Base-by-base conservation (phyloP, 1,140 invertebrate species). In the Drosophila rufa region DNA sequence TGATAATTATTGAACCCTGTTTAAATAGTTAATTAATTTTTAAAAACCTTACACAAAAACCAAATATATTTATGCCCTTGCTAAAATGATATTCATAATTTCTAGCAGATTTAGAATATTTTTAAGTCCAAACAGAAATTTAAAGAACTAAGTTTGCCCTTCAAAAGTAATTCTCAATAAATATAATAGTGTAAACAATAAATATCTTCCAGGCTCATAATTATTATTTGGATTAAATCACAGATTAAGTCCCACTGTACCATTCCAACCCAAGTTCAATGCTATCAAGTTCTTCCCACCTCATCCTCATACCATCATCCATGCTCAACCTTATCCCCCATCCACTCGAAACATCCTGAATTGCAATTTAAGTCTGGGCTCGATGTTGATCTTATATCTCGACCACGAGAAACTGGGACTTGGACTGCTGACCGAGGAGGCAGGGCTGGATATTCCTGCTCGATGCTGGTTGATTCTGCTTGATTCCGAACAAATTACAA, bases 401-500 rank as follows among this genome's bases (percentile, higher is more conserved):
- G 69, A n/a, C 57, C 57, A 38, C 46, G 30, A 43, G 30, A 43
- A 53, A 77, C 71, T 75, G 60, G 40, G 60, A 55, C 58, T 56
- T 19, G 43, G 68, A 65, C 67, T 68, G 53, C 45, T 50, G 62
- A 50, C 48, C 56, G 43, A 42, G 27, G 17, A 56, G 38, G 56
- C 33, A 47, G 64, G 40, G 40, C 22, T 47, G 36, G 51, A 55
- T 56, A 19, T 40, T 55, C 53, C 36, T 55, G 33, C 19, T 22
- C 36, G 53, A 55, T 40, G 22, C 53, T 33, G 48, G 47, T 40
- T 65, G 71, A 61, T 64, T 57, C 45, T 75, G 61, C 59, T 77
- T 67, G 77, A 80, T 80, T 59, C 33, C 79, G 61, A 69, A 57
- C 68, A 89, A 89, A 90, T 89, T 89, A 82, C 85, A 90, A 90